Conservation (phyloP, 2,797 vertebrate species). For the Luscinia luscinia region DNA sequence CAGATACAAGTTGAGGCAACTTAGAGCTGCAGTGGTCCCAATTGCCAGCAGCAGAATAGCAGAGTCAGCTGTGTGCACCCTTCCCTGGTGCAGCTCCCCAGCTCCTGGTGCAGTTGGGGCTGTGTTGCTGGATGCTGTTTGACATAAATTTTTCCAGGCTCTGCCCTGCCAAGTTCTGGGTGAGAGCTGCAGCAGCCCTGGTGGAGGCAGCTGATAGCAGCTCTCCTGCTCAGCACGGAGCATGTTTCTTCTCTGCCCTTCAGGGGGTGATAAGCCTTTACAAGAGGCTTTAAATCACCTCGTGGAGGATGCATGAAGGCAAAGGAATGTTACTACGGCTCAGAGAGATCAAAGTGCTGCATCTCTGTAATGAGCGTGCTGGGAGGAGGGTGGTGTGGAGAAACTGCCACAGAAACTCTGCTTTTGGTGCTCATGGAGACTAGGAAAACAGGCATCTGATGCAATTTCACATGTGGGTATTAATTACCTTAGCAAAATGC, state of each 20-base stretch:
- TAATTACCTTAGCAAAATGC: conserved; percentile 27
- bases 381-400: not conserved
- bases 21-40: not conserved
- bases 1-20: not conserved
- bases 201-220: not conserved
- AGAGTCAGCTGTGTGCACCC: not conserved
- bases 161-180: not conserved
- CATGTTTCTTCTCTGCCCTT: not conserved
- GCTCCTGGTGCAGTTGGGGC: not conserved
- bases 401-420: not conserved
- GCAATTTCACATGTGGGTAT: not conserved
- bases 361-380: fast-evolving
- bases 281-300: not conserved
- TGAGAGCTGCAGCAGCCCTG: not conserved
- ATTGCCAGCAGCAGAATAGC: not conserved
- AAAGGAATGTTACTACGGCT: not conserved
- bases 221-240: fast-evolving
- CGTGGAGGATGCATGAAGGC: not conserved
- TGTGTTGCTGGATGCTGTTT: not conserved
- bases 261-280: not conserved
- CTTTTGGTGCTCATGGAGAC: not conserved
- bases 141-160: not conserved
- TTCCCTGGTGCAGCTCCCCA: not conserved
- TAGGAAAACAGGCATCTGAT: not conserved
- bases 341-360: not conserved